phyloP scores from a whole-genome alignment of 2,888 invertebrate genomes.

The Philopedon plagiatum region DNA sequence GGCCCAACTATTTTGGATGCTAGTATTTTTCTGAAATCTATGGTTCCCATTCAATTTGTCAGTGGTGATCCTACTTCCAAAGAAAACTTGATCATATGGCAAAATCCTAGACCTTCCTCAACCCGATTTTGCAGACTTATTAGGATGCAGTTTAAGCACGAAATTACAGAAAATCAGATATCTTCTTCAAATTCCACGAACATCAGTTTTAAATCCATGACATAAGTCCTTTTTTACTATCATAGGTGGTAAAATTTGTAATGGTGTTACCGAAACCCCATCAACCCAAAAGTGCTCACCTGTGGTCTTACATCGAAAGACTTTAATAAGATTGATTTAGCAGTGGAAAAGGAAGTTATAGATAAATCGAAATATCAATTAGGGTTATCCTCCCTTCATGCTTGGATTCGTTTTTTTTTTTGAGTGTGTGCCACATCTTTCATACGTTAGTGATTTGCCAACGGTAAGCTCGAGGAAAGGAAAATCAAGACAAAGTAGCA shows the following conservation, averaged over 20 bases:
- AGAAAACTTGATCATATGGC: slow-evolving; percentile 16
- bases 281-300: slow-evolving; percentile 35
- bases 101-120: slow-evolving; percentile 58
- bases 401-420: too few relatives aligned
- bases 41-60: slow-evolving; percentile 58
- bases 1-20: slow-evolving; percentile 53
- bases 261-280: slow-evolving; percentile 23
- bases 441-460: slow-evolving; percentile 3
- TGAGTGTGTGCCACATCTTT: slow-evolving; percentile 22
- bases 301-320: slow-evolving; percentile 31
- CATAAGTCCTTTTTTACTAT: slow-evolving; percentile 28
- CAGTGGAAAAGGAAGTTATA: neutral
- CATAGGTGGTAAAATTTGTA: slow-evolving; percentile 35
- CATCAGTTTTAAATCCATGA: slow-evolving; percentile 44
- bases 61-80: slow-evolving; percentile 51
- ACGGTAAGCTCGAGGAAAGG: neutral
- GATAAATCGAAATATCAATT: slow-evolving; percentile 21
- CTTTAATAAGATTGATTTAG: slow-evolving; percentile 25
- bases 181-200: neutral
- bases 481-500: slow-evolving; percentile 4
- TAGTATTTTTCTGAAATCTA: slow-evolving; percentile 51
- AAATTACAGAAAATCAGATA: slow-evolving; percentile 46
- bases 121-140: slow-evolving; percentile 58
- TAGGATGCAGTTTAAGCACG: slow-evolving; percentile 58
- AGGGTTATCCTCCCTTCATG: slow-evolving; percentile 13